Conservation (phyloP, 2,888 invertebrate species). For the Coleophora flavipennella region DNA sequence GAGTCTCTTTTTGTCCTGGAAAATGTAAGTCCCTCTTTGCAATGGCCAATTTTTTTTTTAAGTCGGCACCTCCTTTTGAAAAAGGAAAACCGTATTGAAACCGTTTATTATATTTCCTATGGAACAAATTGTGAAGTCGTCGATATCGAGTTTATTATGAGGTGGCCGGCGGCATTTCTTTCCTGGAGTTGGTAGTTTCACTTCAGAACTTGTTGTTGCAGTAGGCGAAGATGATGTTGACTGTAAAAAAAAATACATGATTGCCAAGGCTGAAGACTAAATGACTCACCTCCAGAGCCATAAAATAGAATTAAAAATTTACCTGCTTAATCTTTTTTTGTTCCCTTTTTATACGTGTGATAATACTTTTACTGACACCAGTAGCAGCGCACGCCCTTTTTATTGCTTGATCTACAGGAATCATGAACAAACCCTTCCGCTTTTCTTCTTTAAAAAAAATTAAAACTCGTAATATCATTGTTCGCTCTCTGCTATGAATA, state of each 20-base stretch:
- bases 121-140: not conserved
- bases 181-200: conserved; percentile 3
- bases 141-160: conserved; percentile 1
- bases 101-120: not conserved
- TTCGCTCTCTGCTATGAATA: conserved; percentile 1
- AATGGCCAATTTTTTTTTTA: conserved; percentile 1
- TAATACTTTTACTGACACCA: conserved; percentile 2
- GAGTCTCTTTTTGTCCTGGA: conserved; percentile 1
- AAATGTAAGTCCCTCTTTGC: conserved; percentile 3
- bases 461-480: conserved; percentile 1
- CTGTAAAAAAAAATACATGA: too few species aligned
- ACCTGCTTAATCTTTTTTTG: not conserved
- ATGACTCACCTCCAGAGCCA: too few species aligned
- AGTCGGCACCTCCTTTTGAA: too few species aligned
- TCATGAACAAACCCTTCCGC: not conserved
- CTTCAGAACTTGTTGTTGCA: not conserved
- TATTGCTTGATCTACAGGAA: conserved; percentile 4
- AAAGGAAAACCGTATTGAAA: too few species aligned
- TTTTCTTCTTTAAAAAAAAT: conserved; percentile 4
- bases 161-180: not conserved
- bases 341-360: conserved; percentile 5
- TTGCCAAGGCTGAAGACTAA: too few species aligned
- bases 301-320: not conserved
- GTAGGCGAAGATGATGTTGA: not conserved
- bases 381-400: conserved; percentile 7